A percentile compares a stretch with the other conserved stretches of the same genome.
Evolutionary conservation across 2,113 vertebrate genomes (phyloP).

Genomic region (Cynopterus brachyotis): DNA sequence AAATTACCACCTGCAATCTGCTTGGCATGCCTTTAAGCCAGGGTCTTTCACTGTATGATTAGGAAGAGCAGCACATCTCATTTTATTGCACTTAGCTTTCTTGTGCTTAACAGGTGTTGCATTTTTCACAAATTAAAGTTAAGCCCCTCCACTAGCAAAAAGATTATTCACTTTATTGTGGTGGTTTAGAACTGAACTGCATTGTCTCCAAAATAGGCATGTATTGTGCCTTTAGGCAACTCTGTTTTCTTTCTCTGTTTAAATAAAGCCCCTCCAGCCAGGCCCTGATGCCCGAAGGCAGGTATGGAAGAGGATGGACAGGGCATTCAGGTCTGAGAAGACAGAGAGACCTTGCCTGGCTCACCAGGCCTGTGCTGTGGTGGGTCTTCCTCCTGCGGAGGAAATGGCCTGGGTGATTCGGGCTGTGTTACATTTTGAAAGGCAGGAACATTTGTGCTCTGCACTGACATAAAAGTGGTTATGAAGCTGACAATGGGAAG

Average conservation of each 20-base stretch:
- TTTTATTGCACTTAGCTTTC: not conserved
- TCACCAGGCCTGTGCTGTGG: not conserved
- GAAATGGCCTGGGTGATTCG: not conserved
- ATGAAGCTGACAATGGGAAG: not conserved
- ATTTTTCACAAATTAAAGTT: not conserved
- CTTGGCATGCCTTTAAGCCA: not conserved
- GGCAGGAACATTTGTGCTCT: not conserved
- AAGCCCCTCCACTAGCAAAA: not conserved
- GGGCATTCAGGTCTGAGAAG: not conserved
- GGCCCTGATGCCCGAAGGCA: not conserved
- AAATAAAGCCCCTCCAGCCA: not conserved
- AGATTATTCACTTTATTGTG: not conserved
- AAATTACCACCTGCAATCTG: not conserved
- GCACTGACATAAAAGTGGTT: not conserved
- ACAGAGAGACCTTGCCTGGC: not conserved
- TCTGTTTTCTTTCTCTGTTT: not conserved
- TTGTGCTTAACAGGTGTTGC: not conserved
- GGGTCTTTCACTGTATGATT: not conserved
- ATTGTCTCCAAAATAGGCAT: not conserved
- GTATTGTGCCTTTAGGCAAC: not conserved
- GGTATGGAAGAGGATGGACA: rapidly evolving
- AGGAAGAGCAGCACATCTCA: not conserved
- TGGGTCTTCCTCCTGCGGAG: not conserved
- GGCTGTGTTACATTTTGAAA: not conserved
- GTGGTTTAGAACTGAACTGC: not conserved